Percentiles rank a stretch among this genome's conserved stretches.
Evolutionary conservation across 2,888 invertebrate species (phyloP).

Genomic region (Pristionchus arcanus): DNA sequence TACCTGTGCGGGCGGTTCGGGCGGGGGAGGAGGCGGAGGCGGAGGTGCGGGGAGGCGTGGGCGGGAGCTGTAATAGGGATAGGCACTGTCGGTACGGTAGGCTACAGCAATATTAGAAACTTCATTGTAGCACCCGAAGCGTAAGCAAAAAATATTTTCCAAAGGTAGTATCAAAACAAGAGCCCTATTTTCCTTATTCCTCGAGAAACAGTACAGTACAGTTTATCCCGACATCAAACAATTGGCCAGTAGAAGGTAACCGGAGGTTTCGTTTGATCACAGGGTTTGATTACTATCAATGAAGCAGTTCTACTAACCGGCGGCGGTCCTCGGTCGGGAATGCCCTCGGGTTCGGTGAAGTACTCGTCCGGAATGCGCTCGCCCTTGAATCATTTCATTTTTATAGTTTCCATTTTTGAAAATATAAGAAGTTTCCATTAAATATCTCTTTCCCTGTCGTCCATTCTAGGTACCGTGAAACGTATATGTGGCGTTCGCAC

Average conservation of each 20-base stretch:
- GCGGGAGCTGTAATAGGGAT: conserved; percentile 62
- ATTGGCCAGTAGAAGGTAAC: too few species aligned
- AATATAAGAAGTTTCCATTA: background rate
- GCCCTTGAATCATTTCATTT: conserved; percentile 30
- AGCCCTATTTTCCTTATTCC: too few species aligned
- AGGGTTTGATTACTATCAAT: background rate
- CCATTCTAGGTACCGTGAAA: too few species aligned
- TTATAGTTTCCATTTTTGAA: background rate
- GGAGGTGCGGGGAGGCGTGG: conserved; percentile 72
- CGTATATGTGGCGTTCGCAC: too few species aligned
- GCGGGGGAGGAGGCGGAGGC: conserved; percentile 74
- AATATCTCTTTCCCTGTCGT: too few species aligned
- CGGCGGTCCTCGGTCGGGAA: conserved; percentile 19
- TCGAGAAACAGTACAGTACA: background rate
- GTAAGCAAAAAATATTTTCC: too few species aligned
- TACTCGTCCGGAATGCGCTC: conserved; percentile 53
- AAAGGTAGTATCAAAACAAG: too few species aligned
- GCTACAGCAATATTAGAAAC: background rate
- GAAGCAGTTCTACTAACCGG: conserved; percentile 30
- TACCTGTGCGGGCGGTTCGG: conserved; percentile 73
- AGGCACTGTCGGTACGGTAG: background rate
- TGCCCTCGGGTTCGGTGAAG: background rate
- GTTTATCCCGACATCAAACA: too few species aligned
- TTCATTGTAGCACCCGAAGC: too few species aligned
- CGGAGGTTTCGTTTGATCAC: background rate